These are phyloP conservation scores for Meiosimyza decipiens DNA, from an alignment of 2,888 invertebrate species.

Conservation along the genomic window DNA sequence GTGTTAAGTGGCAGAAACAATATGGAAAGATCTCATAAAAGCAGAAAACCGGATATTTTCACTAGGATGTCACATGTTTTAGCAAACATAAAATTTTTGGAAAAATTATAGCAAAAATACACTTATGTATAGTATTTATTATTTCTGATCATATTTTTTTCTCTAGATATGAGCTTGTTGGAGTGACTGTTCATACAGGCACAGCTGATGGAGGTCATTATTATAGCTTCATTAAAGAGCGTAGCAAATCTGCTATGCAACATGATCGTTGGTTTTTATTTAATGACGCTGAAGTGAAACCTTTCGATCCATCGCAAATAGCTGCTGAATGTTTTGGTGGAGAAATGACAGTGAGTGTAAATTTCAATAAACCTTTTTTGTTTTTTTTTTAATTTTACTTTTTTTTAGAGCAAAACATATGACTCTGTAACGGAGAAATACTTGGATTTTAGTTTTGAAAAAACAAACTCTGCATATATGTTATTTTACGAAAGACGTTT, in stretches of 20 bases:
- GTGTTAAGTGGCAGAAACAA: too few species aligned
- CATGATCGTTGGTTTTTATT: slow-evolving; percentile 93
- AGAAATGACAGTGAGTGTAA: slow-evolving; percentile 84
- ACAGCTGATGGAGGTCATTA: slow-evolving; percentile 98
- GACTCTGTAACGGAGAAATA: slow-evolving; percentile 97
- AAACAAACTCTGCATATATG: slow-evolving; percentile 98
- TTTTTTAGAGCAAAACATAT: slow-evolving; percentile 89
- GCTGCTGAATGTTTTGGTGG: slow-evolving; percentile 97
- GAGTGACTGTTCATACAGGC: slow-evolving; percentile 97
- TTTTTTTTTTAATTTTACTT: not conserved
- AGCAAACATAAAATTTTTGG: too few species aligned
- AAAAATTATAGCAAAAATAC: too few species aligned
- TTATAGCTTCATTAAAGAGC: slow-evolving; percentile 93
- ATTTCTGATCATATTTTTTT: slow-evolving; percentile 43
- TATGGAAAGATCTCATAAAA: too few species aligned
- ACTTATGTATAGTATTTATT: too few species aligned
- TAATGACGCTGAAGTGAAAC: slow-evolving; percentile 93
- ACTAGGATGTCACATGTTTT: too few species aligned
- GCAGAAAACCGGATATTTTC: too few species aligned
- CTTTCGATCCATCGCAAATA: slow-evolving; percentile 93
- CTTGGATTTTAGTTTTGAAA: slow-evolving; percentile 97
- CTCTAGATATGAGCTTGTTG: slow-evolving; percentile 81
- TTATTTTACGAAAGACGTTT: slow-evolving; percentile 90
- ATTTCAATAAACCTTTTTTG: slow-evolving; percentile 30
- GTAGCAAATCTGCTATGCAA: slow-evolving; percentile 73